Conservation (phyloP, 1,140 invertebrate species). For the Pachyrhynchus sulphureomaculatus region DNA sequence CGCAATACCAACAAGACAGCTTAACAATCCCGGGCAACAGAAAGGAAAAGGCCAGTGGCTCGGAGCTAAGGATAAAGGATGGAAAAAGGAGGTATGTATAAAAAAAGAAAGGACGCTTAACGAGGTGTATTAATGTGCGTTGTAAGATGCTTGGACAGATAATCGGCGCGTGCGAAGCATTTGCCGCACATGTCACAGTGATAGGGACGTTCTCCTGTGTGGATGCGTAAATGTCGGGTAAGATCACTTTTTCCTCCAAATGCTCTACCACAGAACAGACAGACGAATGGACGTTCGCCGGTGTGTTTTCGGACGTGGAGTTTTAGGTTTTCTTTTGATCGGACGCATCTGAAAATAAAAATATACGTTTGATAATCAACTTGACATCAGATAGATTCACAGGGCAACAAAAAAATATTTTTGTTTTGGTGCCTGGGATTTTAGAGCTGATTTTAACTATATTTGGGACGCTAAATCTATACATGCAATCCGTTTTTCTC, state of each 20-base stretch:
- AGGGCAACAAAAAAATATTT: too few relatives aligned
- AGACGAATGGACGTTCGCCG: conserved; percentile 83
- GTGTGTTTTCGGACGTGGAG: conserved; percentile 87
- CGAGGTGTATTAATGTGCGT: conserved; percentile 76
- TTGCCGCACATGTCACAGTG: conserved; percentile 90
- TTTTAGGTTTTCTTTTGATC: conserved; percentile 85
- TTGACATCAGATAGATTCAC: too few relatives aligned
- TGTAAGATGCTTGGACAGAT: conserved; percentile 86
- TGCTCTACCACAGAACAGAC: conserved; percentile 80
- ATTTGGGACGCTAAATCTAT: too few relatives aligned
- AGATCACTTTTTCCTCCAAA: conserved; percentile 86
- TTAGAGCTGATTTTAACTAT: too few relatives aligned
- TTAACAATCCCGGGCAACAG: neutral
- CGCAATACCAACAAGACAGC: too few relatives aligned
- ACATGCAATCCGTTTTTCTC: too few relatives aligned
- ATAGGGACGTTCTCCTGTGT: conserved; percentile 83
- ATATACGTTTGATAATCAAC: too few relatives aligned
- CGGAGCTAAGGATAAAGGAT: conserved; percentile 9
- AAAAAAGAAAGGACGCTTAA: conserved; percentile 4
- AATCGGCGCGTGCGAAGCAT: conserved; percentile 85
- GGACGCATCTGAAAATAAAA: conserved; percentile 60
- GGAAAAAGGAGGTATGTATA: conserved; percentile 2
- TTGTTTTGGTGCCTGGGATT: too few relatives aligned
- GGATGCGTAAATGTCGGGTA: conserved; percentile 81
- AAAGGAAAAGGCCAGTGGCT: conserved; percentile 11